These are phyloP conservation scores for Microchrysa polita DNA, from an alignment of 2,888 invertebrate species.

Conservation along the genomic window DNA sequence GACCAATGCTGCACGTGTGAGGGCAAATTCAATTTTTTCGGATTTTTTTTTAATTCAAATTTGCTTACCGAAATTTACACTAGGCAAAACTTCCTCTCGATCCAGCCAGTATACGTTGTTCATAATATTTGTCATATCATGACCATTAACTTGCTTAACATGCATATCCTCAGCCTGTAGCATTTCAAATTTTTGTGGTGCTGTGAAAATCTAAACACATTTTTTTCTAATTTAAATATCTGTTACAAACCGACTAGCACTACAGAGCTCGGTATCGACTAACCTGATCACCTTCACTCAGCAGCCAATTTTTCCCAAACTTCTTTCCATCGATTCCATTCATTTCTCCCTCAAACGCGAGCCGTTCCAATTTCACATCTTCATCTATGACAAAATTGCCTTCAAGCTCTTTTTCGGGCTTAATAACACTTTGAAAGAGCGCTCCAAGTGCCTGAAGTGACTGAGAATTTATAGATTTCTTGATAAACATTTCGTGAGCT, in stretches of 20 bases:
- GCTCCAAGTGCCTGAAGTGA: constrained; percentile 55
- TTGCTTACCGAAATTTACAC: constrained; percentile 62
- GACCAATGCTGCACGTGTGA: no score
- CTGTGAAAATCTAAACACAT: constrained; percentile 56
- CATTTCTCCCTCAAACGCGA: constrained; percentile 62
- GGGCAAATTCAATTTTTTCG: no score
- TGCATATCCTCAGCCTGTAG: constrained; percentile 52
- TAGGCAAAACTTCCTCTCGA: constrained; percentile 63
- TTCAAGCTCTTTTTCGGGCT: constrained; percentile 56
- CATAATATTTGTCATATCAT: constrained; percentile 63
- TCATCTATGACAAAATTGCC: constrained; percentile 58
- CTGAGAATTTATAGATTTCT: constrained; percentile 56
- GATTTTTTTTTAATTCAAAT: no score
- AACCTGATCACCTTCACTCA: constrained; percentile 58
- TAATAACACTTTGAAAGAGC: constrained; percentile 55
- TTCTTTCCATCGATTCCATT: constrained; percentile 62
- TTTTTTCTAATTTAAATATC: background rate
- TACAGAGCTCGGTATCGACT: background rate
- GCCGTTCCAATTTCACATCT: constrained; percentile 59
- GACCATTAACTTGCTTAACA: constrained; percentile 63
- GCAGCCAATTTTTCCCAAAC: constrained; percentile 64
- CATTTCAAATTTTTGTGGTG: constrained; percentile 56
- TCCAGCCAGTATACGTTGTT: constrained; percentile 66
- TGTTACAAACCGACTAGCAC: background rate
- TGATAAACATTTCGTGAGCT: constrained; percentile 61